Conservation (phyloP, 1,140 invertebrate genomes). For the Zophobas atratus region DNA sequence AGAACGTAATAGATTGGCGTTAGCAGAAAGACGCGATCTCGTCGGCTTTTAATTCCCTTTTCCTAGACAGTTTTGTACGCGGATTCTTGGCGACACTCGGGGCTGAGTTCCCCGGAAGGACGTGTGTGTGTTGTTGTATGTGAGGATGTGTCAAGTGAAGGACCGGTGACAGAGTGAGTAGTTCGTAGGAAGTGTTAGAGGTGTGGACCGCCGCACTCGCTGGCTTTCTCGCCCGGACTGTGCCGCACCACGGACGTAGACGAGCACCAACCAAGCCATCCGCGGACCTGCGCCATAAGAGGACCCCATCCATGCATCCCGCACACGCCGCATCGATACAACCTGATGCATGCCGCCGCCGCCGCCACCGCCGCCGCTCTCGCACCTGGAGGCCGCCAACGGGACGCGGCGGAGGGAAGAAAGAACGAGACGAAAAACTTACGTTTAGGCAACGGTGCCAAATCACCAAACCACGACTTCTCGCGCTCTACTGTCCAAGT, state of each 20-base stretch:
- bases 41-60: slow-evolving; percentile 10
- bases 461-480: too few relatives aligned
- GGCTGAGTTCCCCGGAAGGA: slow-evolving; percentile 49
- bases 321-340: slow-evolving; percentile 56
- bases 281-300: slow-evolving; percentile 27
- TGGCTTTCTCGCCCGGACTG: slow-evolving; percentile 67
- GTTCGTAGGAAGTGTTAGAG: slow-evolving; percentile 62
- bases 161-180: slow-evolving; percentile 60
- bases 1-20: slow-evolving; percentile 48
- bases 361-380: slow-evolving; percentile 30
- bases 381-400: slow-evolving; percentile 48
- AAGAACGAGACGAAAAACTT: neutral
- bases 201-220: slow-evolving; percentile 66
- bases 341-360: slow-evolving; percentile 61
- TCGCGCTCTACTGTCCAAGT: too few relatives aligned
- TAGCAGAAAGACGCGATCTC: slow-evolving; percentile 50
- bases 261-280: slow-evolving; percentile 49
- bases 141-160: slow-evolving; percentile 54
- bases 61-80: neutral
- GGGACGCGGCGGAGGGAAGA: slow-evolving; percentile 9
- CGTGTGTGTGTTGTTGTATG: slow-evolving; percentile 36
- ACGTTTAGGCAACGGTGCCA: too few relatives aligned
- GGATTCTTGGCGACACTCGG: slow-evolving; percentile 39
- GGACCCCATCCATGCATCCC: slow-evolving; percentile 39
- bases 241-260: slow-evolving; percentile 50